Conservation (phyloP, 2,888 invertebrate genomes). For the Maniola hyperantus region DNA sequence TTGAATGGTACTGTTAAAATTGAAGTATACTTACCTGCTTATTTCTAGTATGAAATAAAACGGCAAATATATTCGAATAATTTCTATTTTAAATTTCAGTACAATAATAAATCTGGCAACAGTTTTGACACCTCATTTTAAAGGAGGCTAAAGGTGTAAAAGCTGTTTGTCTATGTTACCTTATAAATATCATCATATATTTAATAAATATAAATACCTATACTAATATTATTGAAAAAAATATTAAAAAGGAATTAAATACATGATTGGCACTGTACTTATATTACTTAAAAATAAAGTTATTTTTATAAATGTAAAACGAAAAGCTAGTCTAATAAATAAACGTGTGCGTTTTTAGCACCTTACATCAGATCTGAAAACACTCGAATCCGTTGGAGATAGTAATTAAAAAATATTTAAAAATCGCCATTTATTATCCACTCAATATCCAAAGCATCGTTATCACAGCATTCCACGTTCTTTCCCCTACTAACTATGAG, state of each 20-base stretch:
- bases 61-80: constrained; percentile 60
- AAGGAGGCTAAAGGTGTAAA: constrained; percentile 73
- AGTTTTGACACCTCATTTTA: constrained; percentile 69
- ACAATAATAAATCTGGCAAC: constrained; percentile 76
- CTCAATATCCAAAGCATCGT: constrained; percentile 59
- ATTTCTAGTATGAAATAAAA: constrained; percentile 49
- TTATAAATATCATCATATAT: constrained; percentile 50
- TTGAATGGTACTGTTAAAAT: neutral
- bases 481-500: constrained; percentile 63
- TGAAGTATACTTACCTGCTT: neutral
- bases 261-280: constrained; percentile 50
- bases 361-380: constrained; percentile 33
- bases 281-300: constrained; percentile 17
- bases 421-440: constrained; percentile 41
- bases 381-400: constrained; percentile 24
- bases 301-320: constrained; percentile 11
- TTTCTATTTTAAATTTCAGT: constrained; percentile 75
- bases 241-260: constrained; percentile 40
- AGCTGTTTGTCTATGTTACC: constrained; percentile 63
- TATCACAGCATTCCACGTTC: constrained; percentile 74
- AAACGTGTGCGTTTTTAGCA: constrained; percentile 38
- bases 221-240: constrained; percentile 42
- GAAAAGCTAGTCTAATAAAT: constrained; percentile 19
- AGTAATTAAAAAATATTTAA: constrained; percentile 20
- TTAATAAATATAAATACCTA: constrained; percentile 45